Percentiles rank a stretch among this genome's conserved stretches.
Evolutionary conservation across 1,140 invertebrate genomes (phyloP).

Genomic region (Scaptomyza hsui): DNA sequence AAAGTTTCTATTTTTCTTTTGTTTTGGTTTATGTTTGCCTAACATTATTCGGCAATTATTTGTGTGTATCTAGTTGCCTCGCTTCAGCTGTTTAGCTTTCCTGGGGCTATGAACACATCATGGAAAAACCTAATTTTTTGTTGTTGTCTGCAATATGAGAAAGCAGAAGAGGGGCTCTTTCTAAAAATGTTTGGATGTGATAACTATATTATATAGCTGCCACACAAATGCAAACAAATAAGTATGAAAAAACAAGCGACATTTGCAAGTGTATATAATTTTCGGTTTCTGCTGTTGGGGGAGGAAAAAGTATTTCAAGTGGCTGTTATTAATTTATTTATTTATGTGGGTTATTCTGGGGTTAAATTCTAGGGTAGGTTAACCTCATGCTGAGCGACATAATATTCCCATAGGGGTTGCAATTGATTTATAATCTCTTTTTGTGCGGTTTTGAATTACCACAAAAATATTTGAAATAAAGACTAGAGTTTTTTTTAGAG

Average conservation of each 20-base stretch:
- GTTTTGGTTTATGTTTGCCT: not conserved
- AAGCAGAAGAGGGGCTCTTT: constrained; percentile 8
- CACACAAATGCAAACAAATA: no score
- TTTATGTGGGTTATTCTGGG: constrained; percentile 43
- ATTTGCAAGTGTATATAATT: no score
- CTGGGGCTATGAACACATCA: constrained; percentile 27
- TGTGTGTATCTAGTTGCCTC: constrained; percentile 17
- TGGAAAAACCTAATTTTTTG: constrained; percentile 46
- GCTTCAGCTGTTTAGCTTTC: not conserved
- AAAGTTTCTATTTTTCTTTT: not conserved
- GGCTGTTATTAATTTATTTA: constrained; percentile 44
- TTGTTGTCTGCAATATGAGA: constrained; percentile 38
- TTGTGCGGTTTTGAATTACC: constrained; percentile 35
- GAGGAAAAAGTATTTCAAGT: constrained; percentile 37
- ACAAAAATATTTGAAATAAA: not conserved
- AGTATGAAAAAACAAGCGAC: no score
- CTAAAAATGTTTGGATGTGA: constrained; percentile 7
- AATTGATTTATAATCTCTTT: constrained; percentile 50
- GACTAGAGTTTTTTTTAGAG: not conserved
- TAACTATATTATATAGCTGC: no score
- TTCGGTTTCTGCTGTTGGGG: constrained; percentile 2
- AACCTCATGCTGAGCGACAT: not conserved
- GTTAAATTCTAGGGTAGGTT: constrained; percentile 50
- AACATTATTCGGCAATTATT: constrained; percentile 20
- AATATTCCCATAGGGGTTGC: constrained; percentile 35